Evolutionary conservation across 2,888 invertebrate genomes (phyloP).

Genomic region (Machimus atricapillus): DNA sequence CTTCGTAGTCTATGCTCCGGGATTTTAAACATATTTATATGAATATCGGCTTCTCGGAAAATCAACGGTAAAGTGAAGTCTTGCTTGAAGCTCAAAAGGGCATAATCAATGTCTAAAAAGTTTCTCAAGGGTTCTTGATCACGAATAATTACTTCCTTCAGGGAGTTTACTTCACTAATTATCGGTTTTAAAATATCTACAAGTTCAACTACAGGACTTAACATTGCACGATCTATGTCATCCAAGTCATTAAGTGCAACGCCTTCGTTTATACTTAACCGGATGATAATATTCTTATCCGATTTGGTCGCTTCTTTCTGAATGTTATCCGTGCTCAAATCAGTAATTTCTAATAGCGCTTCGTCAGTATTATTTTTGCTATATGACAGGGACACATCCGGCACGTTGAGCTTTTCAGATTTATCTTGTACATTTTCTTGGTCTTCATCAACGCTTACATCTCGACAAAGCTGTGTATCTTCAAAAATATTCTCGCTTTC

Average conservation of each 20-base stretch:
- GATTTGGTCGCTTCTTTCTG: not conserved
- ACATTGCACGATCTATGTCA: conserved; percentile 53
- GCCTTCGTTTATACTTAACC: conserved; percentile 54
- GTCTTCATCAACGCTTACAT: not conserved
- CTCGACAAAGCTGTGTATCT: not conserved
- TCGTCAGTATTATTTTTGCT: not conserved
- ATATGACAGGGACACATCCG: not conserved
- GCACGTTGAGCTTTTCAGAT: not conserved
- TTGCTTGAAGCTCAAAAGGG: not conserved
- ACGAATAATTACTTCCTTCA: not conserved
- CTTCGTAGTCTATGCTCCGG: conserved; percentile 50
- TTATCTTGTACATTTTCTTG: not conserved
- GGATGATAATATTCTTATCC: conserved; percentile 43
- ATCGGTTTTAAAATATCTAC: conserved; percentile 53
- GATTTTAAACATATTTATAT: conserved; percentile 52
- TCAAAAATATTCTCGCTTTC: not conserved
- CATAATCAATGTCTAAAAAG: not conserved
- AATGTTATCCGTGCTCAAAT: not conserved
- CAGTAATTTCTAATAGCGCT: not conserved
- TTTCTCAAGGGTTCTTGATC: not conserved
- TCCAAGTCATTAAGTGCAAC: conserved; percentile 58
- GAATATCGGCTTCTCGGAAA: conserved; percentile 31
- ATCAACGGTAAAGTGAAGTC: not conserved
- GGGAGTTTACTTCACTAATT: not conserved
- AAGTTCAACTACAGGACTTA: conserved; percentile 54